Conservation (phyloP, 2,888 invertebrate genomes). For the Eremobia ochroleuca region DNA sequence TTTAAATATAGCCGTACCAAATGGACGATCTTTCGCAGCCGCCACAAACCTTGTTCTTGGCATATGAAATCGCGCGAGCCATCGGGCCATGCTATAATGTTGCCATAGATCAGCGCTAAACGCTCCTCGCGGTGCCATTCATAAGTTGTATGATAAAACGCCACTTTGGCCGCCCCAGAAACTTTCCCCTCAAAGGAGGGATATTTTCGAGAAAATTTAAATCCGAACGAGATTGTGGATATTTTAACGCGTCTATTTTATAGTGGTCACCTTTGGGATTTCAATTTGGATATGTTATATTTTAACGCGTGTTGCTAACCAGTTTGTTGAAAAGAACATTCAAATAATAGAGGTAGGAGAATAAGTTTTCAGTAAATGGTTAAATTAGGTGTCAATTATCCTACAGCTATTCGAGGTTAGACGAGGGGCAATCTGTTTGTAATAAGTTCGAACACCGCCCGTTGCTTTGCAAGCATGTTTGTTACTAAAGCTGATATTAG, state of each 20-base stretch:
- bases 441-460: not conserved
- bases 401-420: not conserved
- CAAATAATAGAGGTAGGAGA: not conserved
- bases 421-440: not conserved
- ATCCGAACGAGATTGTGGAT: conserved; percentile 58
- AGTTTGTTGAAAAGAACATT: not conserved
- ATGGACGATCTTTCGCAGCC: conserved; percentile 51
- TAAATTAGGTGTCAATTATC: not conserved
- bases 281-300: conserved; percentile 17
- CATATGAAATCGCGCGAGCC: conserved; percentile 61
- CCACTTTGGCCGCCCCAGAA: conserved; percentile 66
- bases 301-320: not conserved
- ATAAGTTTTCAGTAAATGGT: not conserved
- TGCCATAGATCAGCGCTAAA: conserved; percentile 75
- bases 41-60: conserved; percentile 56
- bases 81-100: conserved; percentile 71
- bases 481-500: not conserved
- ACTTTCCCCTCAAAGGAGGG: conserved; percentile 66
- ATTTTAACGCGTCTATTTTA: conserved; percentile 55
- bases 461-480: not conserved
- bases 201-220: conserved; percentile 71
- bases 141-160: conserved; percentile 73
- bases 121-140: conserved; percentile 77
- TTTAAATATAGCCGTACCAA: conserved; percentile 40
- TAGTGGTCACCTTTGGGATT: conserved; percentile 38